These are phyloP conservation scores for Loxodonta africana DNA, from an alignment of 2,113 vertebrate genomes.

Conservation along the genomic window DNA sequence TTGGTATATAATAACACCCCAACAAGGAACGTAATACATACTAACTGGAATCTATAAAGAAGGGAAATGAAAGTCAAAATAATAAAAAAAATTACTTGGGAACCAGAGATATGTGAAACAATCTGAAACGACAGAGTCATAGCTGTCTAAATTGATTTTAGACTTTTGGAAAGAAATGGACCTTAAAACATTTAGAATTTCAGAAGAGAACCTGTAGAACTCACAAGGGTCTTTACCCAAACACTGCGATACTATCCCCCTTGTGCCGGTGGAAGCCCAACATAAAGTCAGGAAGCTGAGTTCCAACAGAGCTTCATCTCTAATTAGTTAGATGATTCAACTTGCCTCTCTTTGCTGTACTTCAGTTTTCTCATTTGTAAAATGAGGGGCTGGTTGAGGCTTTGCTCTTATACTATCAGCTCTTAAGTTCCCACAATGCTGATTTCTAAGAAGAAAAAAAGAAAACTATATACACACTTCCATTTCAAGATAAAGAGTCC, in stretches of 20 bases:
- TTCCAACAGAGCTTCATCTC: neutral
- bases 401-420: neutral
- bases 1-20: constrained; percentile 47
- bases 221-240: neutral
- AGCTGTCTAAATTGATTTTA: neutral
- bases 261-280: neutral
- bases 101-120: neutral
- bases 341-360: neutral
- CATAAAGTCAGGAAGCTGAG: neutral
- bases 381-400: neutral
- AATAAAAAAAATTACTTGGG: neutral
- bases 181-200: neutral
- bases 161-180: neutral
- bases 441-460: neutral
- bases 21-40: constrained; percentile 27
- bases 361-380: neutral
- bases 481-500: neutral
- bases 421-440: neutral
- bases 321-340: neutral
- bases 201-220: neutral
- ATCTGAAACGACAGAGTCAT: neutral
- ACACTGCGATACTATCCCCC: neutral
- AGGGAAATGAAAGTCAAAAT: constrained; percentile 52
- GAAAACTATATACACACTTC: neutral
- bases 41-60: constrained; percentile 53